These are phyloP conservation scores for Pterois miles DNA, from an alignment of 2,797 vertebrate genomes.

Conservation along the genomic window DNA sequence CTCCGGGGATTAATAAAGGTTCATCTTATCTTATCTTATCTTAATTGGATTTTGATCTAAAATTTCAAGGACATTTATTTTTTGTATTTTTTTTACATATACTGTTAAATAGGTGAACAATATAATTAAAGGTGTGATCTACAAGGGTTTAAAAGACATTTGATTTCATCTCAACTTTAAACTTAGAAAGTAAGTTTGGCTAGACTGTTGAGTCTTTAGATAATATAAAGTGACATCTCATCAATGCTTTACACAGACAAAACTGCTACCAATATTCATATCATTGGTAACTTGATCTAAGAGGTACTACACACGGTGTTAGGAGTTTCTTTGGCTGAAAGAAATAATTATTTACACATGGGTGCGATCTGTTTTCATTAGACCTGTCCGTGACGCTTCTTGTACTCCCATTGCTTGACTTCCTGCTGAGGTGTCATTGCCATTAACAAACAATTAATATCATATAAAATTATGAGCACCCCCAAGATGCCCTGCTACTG, in stretches of 20 bases:
- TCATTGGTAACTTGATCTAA: not conserved
- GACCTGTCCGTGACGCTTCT: not conserved
- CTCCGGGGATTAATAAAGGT: no score
- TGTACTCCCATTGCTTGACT: not conserved
- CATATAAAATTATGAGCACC: slow-evolving; percentile 27
- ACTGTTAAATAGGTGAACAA: no score
- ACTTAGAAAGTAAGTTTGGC: slow-evolving; percentile 18
- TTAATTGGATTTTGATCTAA: no score
- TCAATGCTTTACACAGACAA: not conserved
- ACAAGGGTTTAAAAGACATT: no score
- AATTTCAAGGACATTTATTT: no score
- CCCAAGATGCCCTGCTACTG: slow-evolving; percentile 5
- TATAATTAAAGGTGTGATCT: no score
- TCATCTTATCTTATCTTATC: no score
- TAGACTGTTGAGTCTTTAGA: not conserved
- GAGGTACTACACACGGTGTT: not conserved
- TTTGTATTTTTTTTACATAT: no score
- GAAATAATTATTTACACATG: not conserved
- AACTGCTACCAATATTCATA: not conserved
- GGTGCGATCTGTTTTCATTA: not conserved
- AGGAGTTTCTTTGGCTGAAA: not conserved
- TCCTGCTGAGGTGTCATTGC: slow-evolving; percentile 14
- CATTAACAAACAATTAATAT: slow-evolving; percentile 36
- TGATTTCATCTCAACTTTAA: no score
- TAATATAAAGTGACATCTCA: not conserved